A percentile compares a stretch with the other conserved stretches of the same genome.
Evolutionary conservation across 2,888 invertebrate genomes (phyloP).

Genomic region (Drosophila infuscata): DNA sequence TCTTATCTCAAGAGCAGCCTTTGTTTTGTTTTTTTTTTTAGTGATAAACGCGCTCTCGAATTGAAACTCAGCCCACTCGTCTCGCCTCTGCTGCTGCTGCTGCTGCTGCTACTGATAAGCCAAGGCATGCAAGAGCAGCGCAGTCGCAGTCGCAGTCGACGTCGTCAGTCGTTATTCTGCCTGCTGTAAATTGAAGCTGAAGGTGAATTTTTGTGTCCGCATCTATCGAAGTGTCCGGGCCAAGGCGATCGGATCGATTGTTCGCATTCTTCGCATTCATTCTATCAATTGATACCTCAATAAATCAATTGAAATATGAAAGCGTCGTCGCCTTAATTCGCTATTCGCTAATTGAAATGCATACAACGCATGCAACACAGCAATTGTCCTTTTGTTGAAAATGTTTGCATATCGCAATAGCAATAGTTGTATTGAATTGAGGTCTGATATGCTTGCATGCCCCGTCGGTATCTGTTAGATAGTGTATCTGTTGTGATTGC

Average conservation of each 20-base stretch:
- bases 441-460: constrained; percentile 22
- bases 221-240: constrained; percentile 41
- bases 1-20: constrained; percentile 46
- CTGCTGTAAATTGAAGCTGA: constrained; percentile 68
- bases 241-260: constrained; percentile 53
- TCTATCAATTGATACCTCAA: constrained; percentile 65
- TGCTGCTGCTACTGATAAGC: constrained; percentile 40
- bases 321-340: constrained; percentile 31
- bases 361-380: constrained; percentile 22
- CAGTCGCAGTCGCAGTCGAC: constrained; percentile 16
- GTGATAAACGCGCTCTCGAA: constrained; percentile 45
- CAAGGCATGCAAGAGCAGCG: constrained; percentile 35
- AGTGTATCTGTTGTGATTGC: constrained; percentile 27
- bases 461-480: constrained; percentile 46
- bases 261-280: constrained; percentile 56
- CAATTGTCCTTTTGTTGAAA: constrained; percentile 64
- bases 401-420: constrained; percentile 16
- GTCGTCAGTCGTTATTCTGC: constrained; percentile 1
- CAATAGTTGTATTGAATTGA: constrained; percentile 9
- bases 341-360: constrained; percentile 49
- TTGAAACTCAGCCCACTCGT: background rate
- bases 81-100: background rate
- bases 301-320: constrained; percentile 74
- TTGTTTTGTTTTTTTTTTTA: constrained; percentile 34
- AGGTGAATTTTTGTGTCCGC: constrained; percentile 61